Conservation (phyloP, 2,797 vertebrate species). For the Gymnoscopelus microlampas region DNA sequence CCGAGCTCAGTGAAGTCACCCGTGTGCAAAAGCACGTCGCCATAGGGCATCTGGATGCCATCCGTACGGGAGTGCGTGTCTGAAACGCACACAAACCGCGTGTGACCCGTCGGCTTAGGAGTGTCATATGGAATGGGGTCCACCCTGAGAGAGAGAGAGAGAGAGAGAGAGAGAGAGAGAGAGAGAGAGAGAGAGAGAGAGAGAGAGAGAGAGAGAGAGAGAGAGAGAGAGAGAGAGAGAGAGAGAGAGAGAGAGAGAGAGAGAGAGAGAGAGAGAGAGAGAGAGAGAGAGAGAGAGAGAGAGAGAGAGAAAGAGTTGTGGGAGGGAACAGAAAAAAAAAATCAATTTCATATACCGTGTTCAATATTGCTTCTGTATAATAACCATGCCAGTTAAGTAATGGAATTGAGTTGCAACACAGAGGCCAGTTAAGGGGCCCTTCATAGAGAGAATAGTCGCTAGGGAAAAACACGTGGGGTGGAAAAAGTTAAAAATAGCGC, state of each 20-base stretch:
- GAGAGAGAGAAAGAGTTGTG: no score
- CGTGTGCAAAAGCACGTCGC: conserved; percentile 96
- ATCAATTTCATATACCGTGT: no score
- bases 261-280: no score
- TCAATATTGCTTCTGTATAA: neutral
- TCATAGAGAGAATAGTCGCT: neutral
- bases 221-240: neutral
- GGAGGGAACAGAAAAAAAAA: no score
- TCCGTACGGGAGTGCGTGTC: conserved; percentile 98
- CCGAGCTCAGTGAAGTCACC: conserved; percentile 98
- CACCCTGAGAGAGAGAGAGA: conserved; percentile 66
- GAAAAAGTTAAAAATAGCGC: no score
- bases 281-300: no score
- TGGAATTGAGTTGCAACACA: no score
- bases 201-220: conserved; percentile 1
- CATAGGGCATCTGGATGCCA: conserved; percentile 99
- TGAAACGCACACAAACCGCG: conserved; percentile 96
- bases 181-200: conserved; percentile 21
- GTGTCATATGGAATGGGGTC: conserved; percentile 94
- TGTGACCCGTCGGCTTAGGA: conserved; percentile 95
- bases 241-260: no score
- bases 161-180: conserved; percentile 21
- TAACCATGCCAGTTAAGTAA: no score
- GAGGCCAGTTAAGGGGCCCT: neutral
- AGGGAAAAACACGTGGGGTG: no score